A percentile compares a stretch with the other conserved stretches of the same genome.
phyloP scores from a whole-genome alignment of 1,140 invertebrate genomes.

The Drosophila sechellia region DNA sequence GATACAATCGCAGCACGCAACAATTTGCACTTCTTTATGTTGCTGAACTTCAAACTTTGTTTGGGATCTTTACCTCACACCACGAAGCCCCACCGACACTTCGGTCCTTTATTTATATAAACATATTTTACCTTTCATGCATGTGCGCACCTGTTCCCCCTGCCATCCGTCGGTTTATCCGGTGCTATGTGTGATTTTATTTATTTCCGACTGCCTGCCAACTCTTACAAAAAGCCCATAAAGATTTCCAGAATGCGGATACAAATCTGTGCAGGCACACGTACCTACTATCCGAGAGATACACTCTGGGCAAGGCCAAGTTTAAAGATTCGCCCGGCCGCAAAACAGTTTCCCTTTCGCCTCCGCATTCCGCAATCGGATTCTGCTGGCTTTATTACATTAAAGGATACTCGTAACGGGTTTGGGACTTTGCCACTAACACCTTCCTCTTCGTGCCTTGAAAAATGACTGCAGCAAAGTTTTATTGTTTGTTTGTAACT shows the following conservation, averaged over 20 bases:
- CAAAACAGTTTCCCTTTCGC: slow-evolving; percentile 29
- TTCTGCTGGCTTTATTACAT: slow-evolving; percentile 62
- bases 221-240: slow-evolving; percentile 51
- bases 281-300: slow-evolving; percentile 25
- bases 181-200: slow-evolving; percentile 57
- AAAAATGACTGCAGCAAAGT: slow-evolving; percentile 68
- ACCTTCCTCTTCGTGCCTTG: slow-evolving; percentile 34
- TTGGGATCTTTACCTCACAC: slow-evolving; percentile 9
- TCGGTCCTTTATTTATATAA: slow-evolving; percentile 74
- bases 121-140: slow-evolving; percentile 82
- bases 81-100: too few relatives aligned
- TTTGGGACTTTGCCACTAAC: slow-evolving; percentile 37
- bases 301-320: slow-evolving; percentile 40
- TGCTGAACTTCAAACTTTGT: slow-evolving; percentile 74
- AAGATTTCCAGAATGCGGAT: slow-evolving; percentile 65
- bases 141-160: slow-evolving; percentile 54
- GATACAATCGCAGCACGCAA: slow-evolving; percentile 81
- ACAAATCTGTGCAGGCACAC: slow-evolving; percentile 70
- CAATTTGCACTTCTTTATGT: slow-evolving; percentile 83
- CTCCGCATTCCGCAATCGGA: slow-evolving; percentile 5
- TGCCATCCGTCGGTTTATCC: slow-evolving; percentile 10
- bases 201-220: slow-evolving; percentile 61
- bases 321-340: slow-evolving; percentile 62
- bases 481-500: slow-evolving; percentile 59
- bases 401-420: slow-evolving; percentile 62